A percentile compares a stretch with the other conserved stretches of the same genome.
Evolutionary conservation across 1,140 invertebrate species (phyloP).

Genomic region (Drosophila ambigua): DNA sequence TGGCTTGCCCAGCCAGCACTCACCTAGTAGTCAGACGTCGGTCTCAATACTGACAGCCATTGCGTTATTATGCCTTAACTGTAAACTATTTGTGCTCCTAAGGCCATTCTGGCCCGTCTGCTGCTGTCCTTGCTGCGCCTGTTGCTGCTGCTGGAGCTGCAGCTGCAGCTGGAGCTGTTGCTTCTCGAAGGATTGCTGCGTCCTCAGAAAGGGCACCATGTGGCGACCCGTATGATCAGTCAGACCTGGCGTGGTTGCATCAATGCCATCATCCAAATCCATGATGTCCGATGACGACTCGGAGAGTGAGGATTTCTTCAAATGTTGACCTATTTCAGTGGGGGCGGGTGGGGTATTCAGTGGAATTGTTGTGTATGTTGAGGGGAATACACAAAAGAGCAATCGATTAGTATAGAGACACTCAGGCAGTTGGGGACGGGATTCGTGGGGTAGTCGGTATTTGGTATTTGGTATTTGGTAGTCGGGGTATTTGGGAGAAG

Average conservation of each 20-base stretch:
- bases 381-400: conserved; percentile 25
- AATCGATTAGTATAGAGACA: conserved; percentile 28
- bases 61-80: conserved; percentile 91
- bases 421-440: conserved; percentile 16
- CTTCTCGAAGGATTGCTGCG: conserved; percentile 82
- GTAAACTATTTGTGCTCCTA: conserved; percentile 91
- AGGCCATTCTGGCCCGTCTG: conserved; percentile 84
- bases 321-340: conserved; percentile 89
- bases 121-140: conserved; percentile 66
- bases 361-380: too few species aligned
- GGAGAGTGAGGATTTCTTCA: conserved; percentile 95
- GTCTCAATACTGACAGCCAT: conserved; percentile 95
- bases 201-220: conserved; percentile 83
- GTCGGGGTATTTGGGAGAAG: conserved; percentile 3
- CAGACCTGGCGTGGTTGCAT: conserved; percentile 89
- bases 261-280: conserved; percentile 95
- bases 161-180: conserved; percentile 77
- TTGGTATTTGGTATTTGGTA: background rate
- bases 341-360: conserved; percentile 13
- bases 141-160: conserved; percentile 66
- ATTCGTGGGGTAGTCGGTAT: conserved; percentile 17
- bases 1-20: conserved; percentile 63
- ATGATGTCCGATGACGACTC: conserved; percentile 97
- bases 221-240: conserved; percentile 83
- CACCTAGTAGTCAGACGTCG: conserved; percentile 98